Evolutionary conservation across 2,888 invertebrate species (phyloP), one percentile per base, ranked within the genome.

Genomic region (Drosophila monieri): DNA sequence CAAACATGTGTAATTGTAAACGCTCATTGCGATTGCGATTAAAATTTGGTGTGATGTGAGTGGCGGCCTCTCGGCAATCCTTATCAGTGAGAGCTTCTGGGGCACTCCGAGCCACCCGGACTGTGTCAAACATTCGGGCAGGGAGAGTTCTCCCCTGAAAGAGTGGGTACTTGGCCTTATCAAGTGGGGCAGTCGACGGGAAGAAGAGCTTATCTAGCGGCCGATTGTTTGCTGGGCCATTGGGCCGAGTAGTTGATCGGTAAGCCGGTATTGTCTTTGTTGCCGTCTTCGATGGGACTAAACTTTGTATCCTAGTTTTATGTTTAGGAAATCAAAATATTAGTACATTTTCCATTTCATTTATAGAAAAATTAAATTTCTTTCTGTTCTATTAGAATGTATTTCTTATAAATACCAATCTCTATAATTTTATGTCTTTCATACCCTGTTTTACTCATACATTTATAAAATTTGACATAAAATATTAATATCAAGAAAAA

Each of bases 1-100:
- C 74, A 76, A 80, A 80, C 80, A 85, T 77, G 68, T 85, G 86
- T 84, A 83, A 77, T 74, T 80, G 78, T 83, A 78, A 85, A 70
- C 65, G 70, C 68, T 77, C 74, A 71, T 76, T 77, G 76, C 72
- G 86, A 78, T 84, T 84, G 77, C 73, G 84, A 80, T 84, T 85
- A 84, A 73, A 74, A 68, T 78, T 71, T 73, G 58, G 52, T 60
- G 43, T 9, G 43, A 12, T 56, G 49, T 49, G 41, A 21, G 21
- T 21, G 21, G 43, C 6, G 43, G 43, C 18, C 59, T 59, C 64
- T 39, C 51, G 15, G 51, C 10, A 23, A 18, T 12, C 27, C 37
- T 64, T 64, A 64, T 64, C 64, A 64, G 27, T 64, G 49, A 52
- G 12, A 6, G 49, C 47, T 39, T 48, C 59, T 18, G 27, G 10